These are phyloP conservation scores for Metridium senile DNA, from an alignment of 92 coral and sea anemone genomes.

Conservation along the genomic window DNA sequence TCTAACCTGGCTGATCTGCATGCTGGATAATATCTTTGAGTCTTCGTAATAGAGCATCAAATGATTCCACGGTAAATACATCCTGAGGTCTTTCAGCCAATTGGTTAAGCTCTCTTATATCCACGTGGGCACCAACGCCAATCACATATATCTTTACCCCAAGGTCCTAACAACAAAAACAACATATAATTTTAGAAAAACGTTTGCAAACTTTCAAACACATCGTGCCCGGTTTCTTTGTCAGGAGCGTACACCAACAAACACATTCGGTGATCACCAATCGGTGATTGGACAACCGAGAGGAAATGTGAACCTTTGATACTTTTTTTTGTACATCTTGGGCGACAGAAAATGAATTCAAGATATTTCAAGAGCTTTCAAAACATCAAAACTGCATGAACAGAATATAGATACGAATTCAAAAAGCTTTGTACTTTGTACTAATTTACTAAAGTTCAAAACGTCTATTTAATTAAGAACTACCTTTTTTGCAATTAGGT, in stretches of 20 bases:
- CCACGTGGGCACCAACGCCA: conserved; percentile 64
- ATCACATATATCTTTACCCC: conserved; percentile 86
- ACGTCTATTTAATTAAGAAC: too few relatives aligned
- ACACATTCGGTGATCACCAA: background rate
- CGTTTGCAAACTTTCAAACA: too few relatives aligned
- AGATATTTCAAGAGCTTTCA: too few relatives aligned
- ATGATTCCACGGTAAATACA: conserved; percentile 73
- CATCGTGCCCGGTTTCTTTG: too few relatives aligned
- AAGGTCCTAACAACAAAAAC: conserved; percentile 24
- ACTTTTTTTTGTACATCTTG: background rate
- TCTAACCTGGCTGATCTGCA: conserved; percentile 63
- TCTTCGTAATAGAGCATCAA: conserved; percentile 42
- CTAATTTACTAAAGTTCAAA: too few relatives aligned
- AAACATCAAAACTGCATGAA: too few relatives aligned
- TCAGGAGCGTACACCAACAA: background rate
- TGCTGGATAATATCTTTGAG: conserved; percentile 52
- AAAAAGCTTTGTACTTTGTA: too few relatives aligned
- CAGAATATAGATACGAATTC: too few relatives aligned
- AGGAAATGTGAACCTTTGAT: background rate
- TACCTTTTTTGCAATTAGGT: too few relatives aligned
- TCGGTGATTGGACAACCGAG: background rate
- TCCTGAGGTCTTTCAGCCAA: conserved; percentile 64
- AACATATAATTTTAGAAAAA: too few relatives aligned
- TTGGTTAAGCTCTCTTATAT: conserved; percentile 50
- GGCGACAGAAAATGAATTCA: too few relatives aligned